Evolutionary conservation across 2,888 invertebrate species (phyloP).

Genomic region (Lapara coniferarum): DNA sequence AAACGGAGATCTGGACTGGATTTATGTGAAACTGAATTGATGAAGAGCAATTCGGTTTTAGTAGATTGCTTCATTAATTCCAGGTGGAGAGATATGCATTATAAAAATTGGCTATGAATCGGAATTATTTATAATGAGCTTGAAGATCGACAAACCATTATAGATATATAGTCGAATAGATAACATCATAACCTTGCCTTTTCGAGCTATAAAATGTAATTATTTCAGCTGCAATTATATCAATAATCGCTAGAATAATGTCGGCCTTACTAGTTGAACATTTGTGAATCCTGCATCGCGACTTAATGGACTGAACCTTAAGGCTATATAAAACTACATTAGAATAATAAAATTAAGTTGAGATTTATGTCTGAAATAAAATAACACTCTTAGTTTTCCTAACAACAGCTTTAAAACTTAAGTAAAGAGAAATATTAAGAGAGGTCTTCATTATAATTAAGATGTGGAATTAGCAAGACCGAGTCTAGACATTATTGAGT

Average conservation of each 20-base stretch:
- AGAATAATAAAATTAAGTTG: background rate
- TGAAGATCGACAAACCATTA: too few relatives aligned
- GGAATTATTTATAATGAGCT: too few relatives aligned
- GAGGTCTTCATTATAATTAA: constrained; percentile 6
- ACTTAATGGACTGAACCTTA: too few relatives aligned
- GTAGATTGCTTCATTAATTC: too few relatives aligned
- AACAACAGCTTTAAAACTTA: constrained; percentile 8
- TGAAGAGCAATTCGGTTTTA: background rate
- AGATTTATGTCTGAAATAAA: background rate
- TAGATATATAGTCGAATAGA: too few relatives aligned
- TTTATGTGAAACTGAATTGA: background rate
- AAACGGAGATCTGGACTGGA: background rate
- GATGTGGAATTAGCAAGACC: background rate
- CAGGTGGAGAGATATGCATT: too few relatives aligned
- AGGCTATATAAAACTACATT: background rate
- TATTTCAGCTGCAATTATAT: too few relatives aligned
- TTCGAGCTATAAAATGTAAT: too few relatives aligned
- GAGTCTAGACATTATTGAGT: constrained; percentile 13
- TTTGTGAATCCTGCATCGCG: too few relatives aligned
- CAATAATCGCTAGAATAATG: too few relatives aligned
- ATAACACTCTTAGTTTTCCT: background rate
- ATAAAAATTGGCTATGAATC: too few relatives aligned
- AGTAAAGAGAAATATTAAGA: background rate
- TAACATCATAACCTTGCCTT: background rate
- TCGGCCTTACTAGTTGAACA: too few relatives aligned